Base-by-base conservation (phyloP, 2,113 vertebrate genomes). In the Carollia perspicillata region DNA sequence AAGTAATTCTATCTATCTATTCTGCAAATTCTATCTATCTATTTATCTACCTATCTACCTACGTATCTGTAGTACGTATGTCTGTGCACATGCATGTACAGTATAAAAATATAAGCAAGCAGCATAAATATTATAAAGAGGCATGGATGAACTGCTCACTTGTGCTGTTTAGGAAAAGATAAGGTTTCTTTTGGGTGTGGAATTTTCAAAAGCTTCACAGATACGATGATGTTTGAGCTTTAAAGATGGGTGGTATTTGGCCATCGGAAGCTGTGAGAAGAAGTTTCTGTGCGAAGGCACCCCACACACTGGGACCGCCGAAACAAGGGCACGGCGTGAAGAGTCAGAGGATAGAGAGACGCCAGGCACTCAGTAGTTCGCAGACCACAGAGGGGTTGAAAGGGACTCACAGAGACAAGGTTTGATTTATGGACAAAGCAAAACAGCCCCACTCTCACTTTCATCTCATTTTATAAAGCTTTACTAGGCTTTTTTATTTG, bases 401-500 rank as follows among this genome's bases (percentile, higher is more conserved):
- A 87, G 37, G 44, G 20, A 65, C 44, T 42, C 47, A 63, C 1
- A 84, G 49, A 89, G 42, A 60, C 22, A 33, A 75, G 37, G 4
- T 77, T 78, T 84, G 84, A 78, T 85, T 88, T 89, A 60, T 88
- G 85, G 63, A 49, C 75, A 79, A 51, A 92, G 51, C 60, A 26
- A 65, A 79, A 65, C 88, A 33, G 72, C 72, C 72, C 65, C 33
- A 14, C 89, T 77, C 58, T 89, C n/a, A 60, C 75, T 94, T 88
- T 69, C 68, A 66, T 88, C 92, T 80, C 71, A 84, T 84, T 95
- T 93, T 93, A 17, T 85, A 60, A 89, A 72, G 77, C 44, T 55
- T 77, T 26, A n/a, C 37, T n/a, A 40, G 40, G 40, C 65, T 80
- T 87, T 93, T 93, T 84, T 79, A 44, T 91, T 90, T 95, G 65